phyloP scores from a whole-genome alignment of 2,888 invertebrate species.

The Eugnorisma glareosa region DNA sequence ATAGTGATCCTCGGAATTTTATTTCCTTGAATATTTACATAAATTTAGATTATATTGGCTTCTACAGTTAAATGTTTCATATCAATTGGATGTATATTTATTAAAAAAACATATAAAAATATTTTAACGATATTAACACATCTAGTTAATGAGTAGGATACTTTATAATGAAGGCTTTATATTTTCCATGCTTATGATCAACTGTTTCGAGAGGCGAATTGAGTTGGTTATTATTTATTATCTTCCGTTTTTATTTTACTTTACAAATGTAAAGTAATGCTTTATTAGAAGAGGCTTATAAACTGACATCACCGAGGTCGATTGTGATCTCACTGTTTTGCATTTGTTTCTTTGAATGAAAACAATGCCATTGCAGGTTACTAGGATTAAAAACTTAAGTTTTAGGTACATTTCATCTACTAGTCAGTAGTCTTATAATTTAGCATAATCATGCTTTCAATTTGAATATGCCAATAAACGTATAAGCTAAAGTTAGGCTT shows the following conservation, averaged over 20 bases:
- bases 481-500: conserved; percentile 49
- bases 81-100: conserved; percentile 55
- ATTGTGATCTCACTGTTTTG: conserved; percentile 47
- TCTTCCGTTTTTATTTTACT: conserved; percentile 18
- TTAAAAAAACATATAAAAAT: conserved; percentile 6
- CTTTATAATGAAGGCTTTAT: conserved; percentile 26
- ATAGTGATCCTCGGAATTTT: conserved; percentile 31
- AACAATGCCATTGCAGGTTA: conserved; percentile 55
- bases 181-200: conserved; percentile 37
- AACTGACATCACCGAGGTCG: conserved; percentile 42
- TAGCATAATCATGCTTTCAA: conserved; percentile 67
- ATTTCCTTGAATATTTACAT: conserved; percentile 19
- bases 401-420: conserved; percentile 81
- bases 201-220: conserved; percentile 40
- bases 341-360: conserved; percentile 56
- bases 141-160: conserved; percentile 23
- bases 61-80: conserved; percentile 48
- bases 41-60: conserved; percentile 31
- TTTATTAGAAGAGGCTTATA: conserved; percentile 53
- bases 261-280: conserved; percentile 37
- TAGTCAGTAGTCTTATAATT: conserved; percentile 85
- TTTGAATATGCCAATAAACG: conserved; percentile 47
- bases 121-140: conserved; percentile 23
- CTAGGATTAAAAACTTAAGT: conserved; percentile 69
- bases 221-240: conserved; percentile 27